These are phyloP conservation scores for Dorcus parallelipipedus DNA, from an alignment of 2,888 invertebrate genomes.

Conservation along the genomic window DNA sequence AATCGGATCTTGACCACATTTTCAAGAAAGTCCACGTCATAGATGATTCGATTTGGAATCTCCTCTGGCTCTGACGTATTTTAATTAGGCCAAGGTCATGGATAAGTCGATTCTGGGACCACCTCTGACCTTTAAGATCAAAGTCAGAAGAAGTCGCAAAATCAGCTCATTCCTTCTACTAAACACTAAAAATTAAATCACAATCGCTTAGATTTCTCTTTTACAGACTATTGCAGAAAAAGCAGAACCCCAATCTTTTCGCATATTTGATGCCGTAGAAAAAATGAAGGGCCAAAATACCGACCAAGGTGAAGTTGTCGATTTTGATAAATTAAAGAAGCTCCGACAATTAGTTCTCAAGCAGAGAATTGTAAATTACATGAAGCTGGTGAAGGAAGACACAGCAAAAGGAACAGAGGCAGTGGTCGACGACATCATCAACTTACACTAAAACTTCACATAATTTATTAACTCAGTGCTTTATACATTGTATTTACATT, in stretches of 20 bases:
- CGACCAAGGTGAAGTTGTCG: conserved; percentile 16
- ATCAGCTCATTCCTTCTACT: no score
- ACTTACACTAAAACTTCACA: background rate
- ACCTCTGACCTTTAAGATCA: background rate
- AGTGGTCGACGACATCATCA: conserved; percentile 12
- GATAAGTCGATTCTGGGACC: no score
- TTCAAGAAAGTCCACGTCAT: no score
- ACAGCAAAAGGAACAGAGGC: conserved; percentile 13
- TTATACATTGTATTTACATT: conserved; percentile 1
- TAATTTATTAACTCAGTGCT: background rate
- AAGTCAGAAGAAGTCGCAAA: no score
- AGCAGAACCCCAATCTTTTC: background rate
- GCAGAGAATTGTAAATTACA: conserved; percentile 29
- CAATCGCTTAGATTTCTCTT: background rate
- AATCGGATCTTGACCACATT: no score
- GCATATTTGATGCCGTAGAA: no score
- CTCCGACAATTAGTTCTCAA: conserved; percentile 28
- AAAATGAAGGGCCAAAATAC: background rate
- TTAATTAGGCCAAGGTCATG: no score
- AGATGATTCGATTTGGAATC: no score
- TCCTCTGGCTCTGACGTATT: no score
- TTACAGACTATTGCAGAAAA: background rate
- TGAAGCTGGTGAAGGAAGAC: conserved; percentile 26
- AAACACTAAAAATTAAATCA: background rate
- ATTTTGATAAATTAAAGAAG: conserved; percentile 34